Evolutionary conservation across 2,797 vertebrate genomes (phyloP), one percentile per base, ranked within the genome.

Genomic region (Hozukius guyotensis): DNA sequence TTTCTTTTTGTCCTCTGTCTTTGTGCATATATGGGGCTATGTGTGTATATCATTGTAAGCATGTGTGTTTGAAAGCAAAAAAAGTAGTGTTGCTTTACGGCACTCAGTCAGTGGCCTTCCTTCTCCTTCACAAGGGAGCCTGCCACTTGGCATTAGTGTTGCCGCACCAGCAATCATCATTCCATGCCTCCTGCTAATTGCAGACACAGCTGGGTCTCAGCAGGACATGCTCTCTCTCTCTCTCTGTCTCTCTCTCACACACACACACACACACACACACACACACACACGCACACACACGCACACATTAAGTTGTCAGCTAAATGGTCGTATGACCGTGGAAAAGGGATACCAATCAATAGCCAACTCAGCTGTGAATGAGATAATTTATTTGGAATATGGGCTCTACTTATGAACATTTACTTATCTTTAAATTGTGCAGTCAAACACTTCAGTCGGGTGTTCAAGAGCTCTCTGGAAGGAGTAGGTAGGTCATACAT

Each of bases 101-200:
- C 68, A 67, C 82, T 86, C 85, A 75, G 86, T 85, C 84, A 77
- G 86, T 75, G 31, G 86, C 82, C 87, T 87, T 86, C 84, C 83
- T 65, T 92, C 81, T 97, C 96, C 96, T 97, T 96, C 97, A 96
- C 96, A 97, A 87, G 84, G 90, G 96, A 97, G 96, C 97, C 97
- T 99, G 98, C 98, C 98, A 97, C 96, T 98, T 97, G 96, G 94
- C 93, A 98, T 99, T 97, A 98, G 97, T 96, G 97, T 99, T 97
- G 96, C 96, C 94, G 94, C 97, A 95, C 96, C 96, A 97, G 97
- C 97, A 98, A 98, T 97, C 97, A 97, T 98, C 97, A 97, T 99
- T 98, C 96, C 96, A 97, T 97, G 97, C 97, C 97, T 98, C 97
- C 97, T 97, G 97, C 97, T 99, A 99, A 99, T 99, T 99, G 98